Base-by-base conservation (phyloP, 2,113 vertebrate species). In the Mohoua ochrocephala region DNA sequence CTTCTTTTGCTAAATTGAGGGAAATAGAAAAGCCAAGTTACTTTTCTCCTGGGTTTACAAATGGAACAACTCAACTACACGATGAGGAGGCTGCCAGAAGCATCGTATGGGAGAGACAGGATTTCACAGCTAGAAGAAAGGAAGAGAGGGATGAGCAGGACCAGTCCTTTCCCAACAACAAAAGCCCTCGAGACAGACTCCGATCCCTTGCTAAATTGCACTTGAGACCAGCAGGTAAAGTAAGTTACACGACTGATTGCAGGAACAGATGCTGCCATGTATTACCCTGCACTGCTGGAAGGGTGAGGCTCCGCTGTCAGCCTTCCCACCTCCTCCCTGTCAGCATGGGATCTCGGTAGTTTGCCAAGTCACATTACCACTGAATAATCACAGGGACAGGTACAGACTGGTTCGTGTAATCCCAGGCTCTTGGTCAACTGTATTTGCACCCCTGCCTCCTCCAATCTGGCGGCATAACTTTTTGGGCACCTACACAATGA, bases 271-370 rank as follows among this genome's bases (percentile, higher is more conserved):
- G 4, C 44, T 45, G 50, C 69, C 57, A 31, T 2, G 5, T 27
- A 17, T 8, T 26, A 61, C 23, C 9, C 49, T 17, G 28, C 16
- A 44, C 13, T 35, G 23, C 1, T 59, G 26, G 53, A 63, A 30
- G 18, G 67, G 42, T 24, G 59, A 93, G 30, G 35, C 44, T 42
- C 42, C 6, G 2, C 16, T 31, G 7, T 26, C 50, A 70, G 77
- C 67, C 28, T 27, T 76, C 67, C 57, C 76, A 91, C 21, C 74
- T 57, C 41, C 90, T 60, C 68, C 64, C 74, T 30, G 39, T 7
- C 3, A 1, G 52, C 8, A 6, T 12, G 7, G 21, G 28, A 87
- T 24, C 30, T n/a, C 7, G 0, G 41, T 2, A 13, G n/a, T 30
- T 80, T 65, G n/a, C 50, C 63, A 80, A 53, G 68, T 53, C 75